Conservation (phyloP, 2,888 invertebrate genomes). For the Antheraea assamensis region DNA sequence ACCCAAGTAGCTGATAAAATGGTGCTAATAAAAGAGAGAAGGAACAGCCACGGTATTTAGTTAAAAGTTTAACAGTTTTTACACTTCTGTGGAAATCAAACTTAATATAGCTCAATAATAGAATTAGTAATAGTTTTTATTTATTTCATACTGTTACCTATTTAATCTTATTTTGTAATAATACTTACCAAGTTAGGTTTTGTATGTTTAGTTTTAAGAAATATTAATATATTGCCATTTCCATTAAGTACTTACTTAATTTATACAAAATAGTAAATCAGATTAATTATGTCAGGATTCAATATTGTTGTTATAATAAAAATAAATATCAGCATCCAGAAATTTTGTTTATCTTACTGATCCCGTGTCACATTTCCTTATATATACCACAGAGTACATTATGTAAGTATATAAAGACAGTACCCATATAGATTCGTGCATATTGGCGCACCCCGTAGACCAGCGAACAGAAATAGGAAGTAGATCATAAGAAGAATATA, state of each 20-base stretch:
- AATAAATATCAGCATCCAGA: not conserved
- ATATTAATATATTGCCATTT: constrained; percentile 12
- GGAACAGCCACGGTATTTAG: constrained; percentile 48
- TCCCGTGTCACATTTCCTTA: too few species aligned
- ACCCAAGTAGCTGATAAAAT: constrained; percentile 58
- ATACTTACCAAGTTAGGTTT: not conserved
- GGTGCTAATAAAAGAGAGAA: constrained; percentile 65
- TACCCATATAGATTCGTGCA: too few species aligned
- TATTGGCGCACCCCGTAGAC: too few species aligned
- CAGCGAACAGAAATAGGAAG: too few species aligned
- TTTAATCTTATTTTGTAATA: not conserved
- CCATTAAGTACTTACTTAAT: not conserved
- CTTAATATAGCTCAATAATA: not conserved
- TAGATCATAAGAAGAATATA: too few species aligned
- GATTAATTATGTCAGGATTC: not conserved
- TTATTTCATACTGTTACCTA: not conserved
- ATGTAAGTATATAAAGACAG: too few species aligned
- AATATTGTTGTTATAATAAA: not conserved
- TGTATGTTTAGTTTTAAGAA: not conserved
- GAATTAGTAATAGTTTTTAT: not conserved
- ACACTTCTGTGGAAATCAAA: not conserved
- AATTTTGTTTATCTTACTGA: not conserved
- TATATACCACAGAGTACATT: too few species aligned
- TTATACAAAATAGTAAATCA: not conserved
- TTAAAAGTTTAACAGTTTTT: not conserved